Percentiles rank a stretch among this genome's conserved stretches.
Evolutionary conservation across 1,140 invertebrate genomes (phyloP).

Genomic region (Brachystomella parvula): DNA sequence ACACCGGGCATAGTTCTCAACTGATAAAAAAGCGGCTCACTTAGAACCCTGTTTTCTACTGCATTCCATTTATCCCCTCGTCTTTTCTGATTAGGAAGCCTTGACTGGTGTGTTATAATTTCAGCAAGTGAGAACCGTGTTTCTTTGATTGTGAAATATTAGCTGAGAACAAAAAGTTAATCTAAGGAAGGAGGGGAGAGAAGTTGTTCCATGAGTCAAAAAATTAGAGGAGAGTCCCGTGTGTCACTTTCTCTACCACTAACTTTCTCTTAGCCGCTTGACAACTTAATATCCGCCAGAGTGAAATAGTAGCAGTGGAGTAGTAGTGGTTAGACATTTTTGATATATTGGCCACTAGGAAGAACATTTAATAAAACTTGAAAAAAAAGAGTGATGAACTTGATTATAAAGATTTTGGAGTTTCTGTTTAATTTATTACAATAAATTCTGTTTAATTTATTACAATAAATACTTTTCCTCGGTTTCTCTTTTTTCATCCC

Average conservation of each 20-base stretch:
- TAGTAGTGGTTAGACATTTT: slow-evolving; percentile 20
- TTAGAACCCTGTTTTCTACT: not conserved
- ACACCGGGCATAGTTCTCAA: too few relatives aligned
- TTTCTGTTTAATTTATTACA: not conserved
- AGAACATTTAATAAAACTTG: slow-evolving; percentile 20
- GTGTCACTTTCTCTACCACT: slow-evolving; percentile 16
- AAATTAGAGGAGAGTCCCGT: slow-evolving; percentile 31
- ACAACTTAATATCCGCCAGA: slow-evolving; percentile 37
- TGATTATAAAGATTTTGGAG: slow-evolving; percentile 24
- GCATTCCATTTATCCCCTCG: not conserved
- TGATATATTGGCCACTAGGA: slow-evolving; percentile 30
- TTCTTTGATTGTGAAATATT: not conserved
- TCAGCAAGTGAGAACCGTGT: not conserved
- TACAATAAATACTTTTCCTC: slow-evolving; percentile 8
- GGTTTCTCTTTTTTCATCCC: slow-evolving; percentile 12
- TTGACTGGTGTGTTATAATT: not conserved
- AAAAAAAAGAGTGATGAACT: slow-evolving; percentile 37
- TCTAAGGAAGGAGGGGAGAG: slow-evolving; percentile 13
- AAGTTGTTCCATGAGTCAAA: slow-evolving; percentile 24
- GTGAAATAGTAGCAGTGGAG: slow-evolving; percentile 33
- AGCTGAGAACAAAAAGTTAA: not conserved
- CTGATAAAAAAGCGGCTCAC: too few relatives aligned
- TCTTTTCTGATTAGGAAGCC: not conserved
- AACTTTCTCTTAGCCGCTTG: slow-evolving; percentile 3
- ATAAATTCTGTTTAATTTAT: not conserved